Base-by-base conservation (phyloP, 2,797 vertebrate species). In the Gadopsis marmoratus region DNA sequence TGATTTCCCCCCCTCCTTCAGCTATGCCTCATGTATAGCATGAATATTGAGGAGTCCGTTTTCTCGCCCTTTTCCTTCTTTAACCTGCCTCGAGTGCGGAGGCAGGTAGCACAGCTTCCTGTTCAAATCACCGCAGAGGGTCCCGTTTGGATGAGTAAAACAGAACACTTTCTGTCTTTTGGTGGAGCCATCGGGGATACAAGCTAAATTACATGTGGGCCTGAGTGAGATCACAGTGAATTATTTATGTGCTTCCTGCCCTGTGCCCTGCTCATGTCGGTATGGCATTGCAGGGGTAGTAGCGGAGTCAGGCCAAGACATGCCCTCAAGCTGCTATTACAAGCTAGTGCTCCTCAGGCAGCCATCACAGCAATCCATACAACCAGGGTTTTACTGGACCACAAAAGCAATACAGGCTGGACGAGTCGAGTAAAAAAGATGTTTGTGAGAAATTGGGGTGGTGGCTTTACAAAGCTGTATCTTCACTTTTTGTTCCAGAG, bases 151-250 rank as follows among this genome's bases (percentile, higher is more conserved):
- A 71, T 23, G 43, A 67, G 73, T 54, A 65, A 76, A 86, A 70
- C 74, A 56, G 9, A 88, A 61, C 51, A 16, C 70, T 79, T 78
- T 86, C 72, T 74, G 71, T 84, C 74, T 70, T 73, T 84, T 47
- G 58, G 79, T 41, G 48, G 64, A 68, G 72, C 83, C 78, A 59
- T 68, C 0, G 60, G 83, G 87, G 81, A 89, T 84, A 87, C 87
- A 75, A 89, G 84, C 78, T 78, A 83, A 87, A 90, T 88, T 84
- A 87, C 91, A 89, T 65, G 84, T 72, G 78, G 79, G 84, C 83
- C 81, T 79, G 53, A 66, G 67, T 76, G 69, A 86, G 86, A 91
- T 88, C 81, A 88, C 62, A 83, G 85, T 87, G 68, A 90, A 88
- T 92, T 85, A 87, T 90, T 88, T 70, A 89, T 88, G 76, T 71